phyloP scores from a whole-genome alignment of 1,140 invertebrate genomes.

The Drosophila rufa region DNA sequence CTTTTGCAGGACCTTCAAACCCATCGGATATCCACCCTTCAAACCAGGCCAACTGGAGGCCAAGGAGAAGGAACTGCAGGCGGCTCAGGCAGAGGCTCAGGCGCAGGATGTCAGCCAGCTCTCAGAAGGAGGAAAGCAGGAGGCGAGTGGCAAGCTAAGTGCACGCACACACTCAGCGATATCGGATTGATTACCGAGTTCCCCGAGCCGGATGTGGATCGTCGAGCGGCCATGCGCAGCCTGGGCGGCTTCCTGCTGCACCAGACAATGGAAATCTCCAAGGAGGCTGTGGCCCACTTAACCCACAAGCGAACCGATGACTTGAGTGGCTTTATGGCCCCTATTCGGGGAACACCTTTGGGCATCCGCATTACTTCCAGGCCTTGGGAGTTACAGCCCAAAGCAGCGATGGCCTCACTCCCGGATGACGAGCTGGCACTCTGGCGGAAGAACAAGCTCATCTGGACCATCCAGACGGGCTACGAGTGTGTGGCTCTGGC shows the following conservation, averaged over 20 bases:
- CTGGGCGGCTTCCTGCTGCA: conserved; percentile 63
- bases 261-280: conserved; percentile 80
- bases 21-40: too few species aligned
- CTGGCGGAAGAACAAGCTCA: conserved; percentile 94
- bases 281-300: conserved; percentile 76
- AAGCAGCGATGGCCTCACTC: conserved; percentile 62
- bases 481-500: conserved; percentile 88
- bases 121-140: conserved; percentile 18
- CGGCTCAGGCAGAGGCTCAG: background rate
- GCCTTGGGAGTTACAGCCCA: conserved; percentile 51
- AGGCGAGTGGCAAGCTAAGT: conserved; percentile 83
- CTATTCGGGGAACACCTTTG: conserved; percentile 76
- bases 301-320: conserved; percentile 80
- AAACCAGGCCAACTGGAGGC: conserved; percentile 73
- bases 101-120: conserved; percentile 50
- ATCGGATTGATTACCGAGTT: conserved; percentile 90
- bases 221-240: conserved; percentile 85
- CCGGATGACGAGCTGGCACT: conserved; percentile 1
- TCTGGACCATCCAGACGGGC: conserved; percentile 94
- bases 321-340: conserved; percentile 65
- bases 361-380: conserved; percentile 82
- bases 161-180: conserved; percentile 89
- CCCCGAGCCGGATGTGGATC: conserved; percentile 87
- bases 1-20: too few species aligned
- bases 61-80: conserved; percentile 72